Evolutionary conservation across 2,113 vertebrate genomes (phyloP), one percentile per base, ranked within the genome.

Genomic region (Nettapus auritus): DNA sequence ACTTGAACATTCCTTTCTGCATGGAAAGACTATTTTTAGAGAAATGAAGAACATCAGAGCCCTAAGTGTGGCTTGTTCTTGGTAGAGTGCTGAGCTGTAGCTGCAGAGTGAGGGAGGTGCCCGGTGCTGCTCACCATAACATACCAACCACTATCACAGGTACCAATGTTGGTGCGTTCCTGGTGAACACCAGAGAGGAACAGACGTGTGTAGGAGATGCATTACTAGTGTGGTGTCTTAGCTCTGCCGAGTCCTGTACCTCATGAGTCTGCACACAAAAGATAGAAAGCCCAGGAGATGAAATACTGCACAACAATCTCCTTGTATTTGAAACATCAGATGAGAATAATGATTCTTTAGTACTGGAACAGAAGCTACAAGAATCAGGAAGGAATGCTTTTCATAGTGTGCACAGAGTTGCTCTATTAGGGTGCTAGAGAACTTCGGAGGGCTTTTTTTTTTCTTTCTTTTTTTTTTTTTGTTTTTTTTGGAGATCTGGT

Each of bases 191-290:
- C 60, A 11, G 19, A 5, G 55, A 34, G 34, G 25, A 66, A 38
- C 28, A 20, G n/a, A 50, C 28, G 14, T 0, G 0, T 13, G 26
- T 60, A 18, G 20, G 31, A 83, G 52, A 17, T 7, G 44, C 18
- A 23, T 50, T 33, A 40, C 12, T 4, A n/a, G 12, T 2, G 18
- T 15, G 18, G 20, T 3, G 0, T 28, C 33, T 42, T 44, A 22
- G 38, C 29, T 78, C 36, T 62, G 69, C 46, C 38, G 9, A 25
- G 48, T 28, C 36, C 55, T 36, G 44, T 1, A 0, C 26, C 7
- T 34, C 25, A 8, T 4, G 3, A 56, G 10, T 13, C 40, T 60
- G 70, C 48, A 28, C 21, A 66, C 28, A 28, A 88, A 80, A 76
- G 31, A 42, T 0, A 62, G 31, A n/a, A 67, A 66, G 21, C 16